Conservation (phyloP, 2,113 vertebrate genomes). For the Psilopogon haemacephalus region DNA sequence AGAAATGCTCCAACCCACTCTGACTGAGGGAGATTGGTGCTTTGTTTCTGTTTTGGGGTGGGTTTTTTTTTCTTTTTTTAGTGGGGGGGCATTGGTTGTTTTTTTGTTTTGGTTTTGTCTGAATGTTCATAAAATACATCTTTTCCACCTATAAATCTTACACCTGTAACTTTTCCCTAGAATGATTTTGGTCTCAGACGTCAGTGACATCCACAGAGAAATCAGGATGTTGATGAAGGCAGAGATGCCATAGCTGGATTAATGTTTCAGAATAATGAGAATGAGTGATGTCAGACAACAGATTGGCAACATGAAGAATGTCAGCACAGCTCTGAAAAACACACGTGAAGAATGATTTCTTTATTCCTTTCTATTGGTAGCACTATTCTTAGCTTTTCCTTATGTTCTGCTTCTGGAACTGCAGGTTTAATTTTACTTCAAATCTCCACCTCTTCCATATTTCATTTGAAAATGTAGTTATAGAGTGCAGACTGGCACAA, state of each 20-base stretch:
- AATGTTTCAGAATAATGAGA: conserved; percentile 44
- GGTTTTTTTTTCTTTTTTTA: neutral
- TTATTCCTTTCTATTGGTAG: neutral
- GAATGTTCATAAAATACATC: neutral
- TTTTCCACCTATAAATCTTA: neutral
- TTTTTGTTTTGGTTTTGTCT: neutral
- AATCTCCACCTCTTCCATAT: neutral
- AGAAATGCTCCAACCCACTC: neutral
- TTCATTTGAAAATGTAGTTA: neutral
- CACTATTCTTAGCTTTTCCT: neutral
- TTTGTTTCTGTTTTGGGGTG: too few species aligned
- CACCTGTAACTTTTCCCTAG: neutral
- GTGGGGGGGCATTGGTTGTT: too few species aligned
- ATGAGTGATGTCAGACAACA: conserved; percentile 27
- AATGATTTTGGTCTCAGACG: neutral
- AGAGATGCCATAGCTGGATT: conserved; percentile 14
- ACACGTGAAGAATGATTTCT: neutral
- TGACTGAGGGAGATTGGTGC: neutral
- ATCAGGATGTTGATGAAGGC: neutral
- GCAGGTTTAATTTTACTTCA: neutral
- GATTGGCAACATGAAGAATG: conserved; percentile 29
- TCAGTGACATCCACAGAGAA: neutral
- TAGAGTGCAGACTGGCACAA: neutral
- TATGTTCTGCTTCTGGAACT: neutral
- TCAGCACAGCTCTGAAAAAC: conserved; percentile 12